Base-by-base conservation (phyloP, 2,888 invertebrate species). In the Trilocha varians region DNA sequence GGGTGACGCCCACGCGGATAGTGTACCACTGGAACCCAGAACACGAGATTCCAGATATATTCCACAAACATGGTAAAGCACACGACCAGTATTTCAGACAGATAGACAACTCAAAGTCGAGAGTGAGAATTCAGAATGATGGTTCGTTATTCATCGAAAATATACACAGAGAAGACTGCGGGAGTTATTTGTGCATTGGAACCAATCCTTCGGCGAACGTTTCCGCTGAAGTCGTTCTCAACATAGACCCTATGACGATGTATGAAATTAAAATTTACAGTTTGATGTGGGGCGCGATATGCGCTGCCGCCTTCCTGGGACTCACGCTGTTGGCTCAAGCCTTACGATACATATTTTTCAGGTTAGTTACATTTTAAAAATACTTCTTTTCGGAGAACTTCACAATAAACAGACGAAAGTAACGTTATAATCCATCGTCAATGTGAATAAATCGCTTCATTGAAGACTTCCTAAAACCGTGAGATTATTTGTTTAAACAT, bases 201-300 rank as follows among this genome's bases (percentile, higher is more conserved):
- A 89, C 92, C 59, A 97, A 97, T 80, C 91, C 94, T 13, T 87
- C 93, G 50, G 93, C 93, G 41, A 96, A 95, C 70, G 84, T 89
- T 18, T 92, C 95, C 2, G 89, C 90, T 36, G 90, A 90, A 58
- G 91, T 97, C 32, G 65, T 91, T 39, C 85, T 96, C 42, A 92
- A 92, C 67, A 92, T 97, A 67, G 95, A 97, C 76, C 96, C 96
- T 13, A 89, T 92, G 61, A 91, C 94, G 44, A 92, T 96, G 85
- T 90, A 91, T 64, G 90, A 92, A 55, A 92, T 97, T 40, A 92
- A 95, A 74, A 91, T 97, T 49, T 88, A 91, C 60, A 96, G 96
- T 72, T 88, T 97, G 48, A 71, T 94, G 39, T 91, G 94, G 44
- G 98, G 98, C 17, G 89, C 91, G 15, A 88, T 91, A 25, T 91